Percentiles rank a stretch among this genome's conserved stretches.
Conservation (phyloP, 2,113 vertebrate genomes). For the Cyrtonyx montezumae region DNA sequence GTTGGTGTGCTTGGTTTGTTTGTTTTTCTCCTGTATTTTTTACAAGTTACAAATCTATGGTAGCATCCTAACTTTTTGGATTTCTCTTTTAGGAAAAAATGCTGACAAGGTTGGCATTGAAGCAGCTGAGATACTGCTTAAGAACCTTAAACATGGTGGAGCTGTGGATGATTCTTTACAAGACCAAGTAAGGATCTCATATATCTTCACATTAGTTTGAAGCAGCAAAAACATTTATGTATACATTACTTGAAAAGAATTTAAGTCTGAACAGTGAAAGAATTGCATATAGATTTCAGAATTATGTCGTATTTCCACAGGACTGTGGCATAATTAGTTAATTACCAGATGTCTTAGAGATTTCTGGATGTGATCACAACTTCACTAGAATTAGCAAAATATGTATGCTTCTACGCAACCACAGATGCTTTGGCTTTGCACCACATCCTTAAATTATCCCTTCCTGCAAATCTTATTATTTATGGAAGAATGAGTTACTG, state of each 20-base stretch:
- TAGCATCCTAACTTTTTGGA: neutral
- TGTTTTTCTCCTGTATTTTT: neutral
- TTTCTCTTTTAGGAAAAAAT: constrained; percentile 82
- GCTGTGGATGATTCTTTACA: constrained; percentile 96
- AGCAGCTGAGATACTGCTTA: constrained; percentile 93
- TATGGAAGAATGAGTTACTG: neutral
- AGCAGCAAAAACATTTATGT: neutral
- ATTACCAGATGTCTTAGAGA: neutral
- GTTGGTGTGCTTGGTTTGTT: too few relatives aligned
- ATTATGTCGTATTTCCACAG: neutral
- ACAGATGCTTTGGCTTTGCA: neutral
- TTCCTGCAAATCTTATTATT: neutral
- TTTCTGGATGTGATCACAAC: neutral
- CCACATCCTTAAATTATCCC: neutral
- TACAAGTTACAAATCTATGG: neutral
- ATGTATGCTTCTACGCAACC: neutral
- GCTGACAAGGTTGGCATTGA: constrained; percentile 93
- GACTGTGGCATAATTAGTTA: neutral
- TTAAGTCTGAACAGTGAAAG: neutral
- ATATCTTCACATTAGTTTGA: neutral
- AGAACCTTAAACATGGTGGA: constrained; percentile 92
- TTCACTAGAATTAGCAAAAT: neutral
- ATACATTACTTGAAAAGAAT: neutral
- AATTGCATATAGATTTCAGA: neutral
- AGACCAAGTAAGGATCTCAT: constrained; percentile 86